Conservation (phyloP, 2,888 invertebrate species). For the Halictus ligatus region DNA sequence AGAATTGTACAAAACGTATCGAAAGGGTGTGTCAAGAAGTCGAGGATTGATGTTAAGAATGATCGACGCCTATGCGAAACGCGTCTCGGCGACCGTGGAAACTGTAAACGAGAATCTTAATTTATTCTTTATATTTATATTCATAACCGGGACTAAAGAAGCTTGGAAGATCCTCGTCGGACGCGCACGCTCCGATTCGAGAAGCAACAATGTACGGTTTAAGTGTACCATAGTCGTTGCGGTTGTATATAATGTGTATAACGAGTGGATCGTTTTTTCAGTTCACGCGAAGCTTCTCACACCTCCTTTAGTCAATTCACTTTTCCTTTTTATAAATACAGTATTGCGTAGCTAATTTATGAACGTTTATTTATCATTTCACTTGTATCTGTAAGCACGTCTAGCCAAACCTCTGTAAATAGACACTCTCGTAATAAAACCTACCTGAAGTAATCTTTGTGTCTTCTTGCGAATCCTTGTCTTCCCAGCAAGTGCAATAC, state of each 20-base stretch:
- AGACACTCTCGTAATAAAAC: conserved; percentile 81
- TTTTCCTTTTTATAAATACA: conserved; percentile 73
- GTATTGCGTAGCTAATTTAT: conserved; percentile 79
- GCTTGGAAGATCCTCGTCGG: conserved; percentile 26
- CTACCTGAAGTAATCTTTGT: conserved; percentile 59
- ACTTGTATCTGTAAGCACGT: conserved; percentile 72
- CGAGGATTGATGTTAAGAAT: background rate
- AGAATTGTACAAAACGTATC: conserved; percentile 9
- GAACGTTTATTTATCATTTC: conserved; percentile 71
- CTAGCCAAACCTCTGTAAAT: conserved; percentile 82
- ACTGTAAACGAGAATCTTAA: conserved; percentile 64
- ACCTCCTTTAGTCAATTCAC: conserved; percentile 55
- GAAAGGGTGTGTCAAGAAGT: background rate
- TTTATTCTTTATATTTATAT: conserved; percentile 75
- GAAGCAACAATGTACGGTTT: conserved; percentile 32
- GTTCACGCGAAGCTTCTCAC: conserved; percentile 52
- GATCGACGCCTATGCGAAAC: conserved; percentile 30
- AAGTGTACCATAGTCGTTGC: conserved; percentile 68
- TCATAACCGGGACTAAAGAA: conserved; percentile 45
- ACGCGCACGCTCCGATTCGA: conserved; percentile 16
- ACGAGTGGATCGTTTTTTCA: conserved; percentile 69
- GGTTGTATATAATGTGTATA: conserved; percentile 81
- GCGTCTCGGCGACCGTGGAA: conserved; percentile 37
- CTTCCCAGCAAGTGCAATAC: background rate
- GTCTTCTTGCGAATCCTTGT: background rate